Conservation (phyloP, 2,113 vertebrate species). For the Prochilodus magdalenae region DNA sequence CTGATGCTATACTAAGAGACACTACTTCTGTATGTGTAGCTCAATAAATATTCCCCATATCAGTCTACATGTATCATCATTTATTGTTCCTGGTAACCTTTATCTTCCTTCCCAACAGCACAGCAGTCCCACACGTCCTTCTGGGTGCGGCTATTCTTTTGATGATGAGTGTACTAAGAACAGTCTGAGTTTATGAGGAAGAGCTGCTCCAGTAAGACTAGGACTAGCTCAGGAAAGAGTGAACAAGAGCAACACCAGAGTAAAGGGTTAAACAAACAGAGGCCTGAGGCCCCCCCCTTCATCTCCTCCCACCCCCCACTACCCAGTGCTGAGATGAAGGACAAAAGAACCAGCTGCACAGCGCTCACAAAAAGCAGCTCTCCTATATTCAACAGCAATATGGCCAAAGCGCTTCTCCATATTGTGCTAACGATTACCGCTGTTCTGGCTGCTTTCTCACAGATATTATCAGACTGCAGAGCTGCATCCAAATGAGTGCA, state of each 20-base stretch:
- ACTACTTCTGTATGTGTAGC: too few relatives aligned
- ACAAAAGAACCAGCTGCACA: slow-evolving; percentile 14
- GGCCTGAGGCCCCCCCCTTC: neutral
- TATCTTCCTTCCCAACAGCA: too few relatives aligned
- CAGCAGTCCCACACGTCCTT: too few relatives aligned
- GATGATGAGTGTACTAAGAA: too few relatives aligned
- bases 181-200: too few relatives aligned
- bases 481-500: neutral
- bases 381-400: neutral
- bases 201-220: neutral
- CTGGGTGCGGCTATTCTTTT: too few relatives aligned
- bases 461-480: neutral
- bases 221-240: neutral
- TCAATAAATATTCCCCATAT: too few relatives aligned
- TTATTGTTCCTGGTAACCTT: too few relatives aligned
- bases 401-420: neutral
- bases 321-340: neutral
- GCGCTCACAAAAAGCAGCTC: slow-evolving; percentile 11
- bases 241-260: neutral
- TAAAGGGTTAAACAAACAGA: neutral
- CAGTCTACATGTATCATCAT: too few relatives aligned
- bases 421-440: neutral
- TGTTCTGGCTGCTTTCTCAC: neutral
- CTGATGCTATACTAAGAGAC: too few relatives aligned
- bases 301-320: neutral